These are phyloP conservation scores for Nothobranchius furzeri DNA, from an alignment of 2,113 vertebrate species.

Conservation along the genomic window DNA sequence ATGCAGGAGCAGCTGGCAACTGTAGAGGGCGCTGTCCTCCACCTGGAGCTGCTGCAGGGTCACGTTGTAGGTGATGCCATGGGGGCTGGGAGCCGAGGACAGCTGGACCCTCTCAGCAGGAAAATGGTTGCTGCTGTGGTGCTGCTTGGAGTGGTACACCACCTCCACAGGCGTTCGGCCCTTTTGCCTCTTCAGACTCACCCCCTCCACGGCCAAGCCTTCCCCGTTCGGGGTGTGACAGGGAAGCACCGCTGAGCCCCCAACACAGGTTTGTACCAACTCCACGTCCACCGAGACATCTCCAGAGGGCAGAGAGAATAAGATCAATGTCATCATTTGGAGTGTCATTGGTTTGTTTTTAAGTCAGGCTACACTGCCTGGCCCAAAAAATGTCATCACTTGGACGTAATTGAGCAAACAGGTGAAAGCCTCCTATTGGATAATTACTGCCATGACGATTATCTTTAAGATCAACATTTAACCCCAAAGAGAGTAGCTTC, in stretches of 20 bases:
- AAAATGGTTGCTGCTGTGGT: conserved; percentile 21
- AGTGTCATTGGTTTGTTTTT: neutral
- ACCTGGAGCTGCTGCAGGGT: conserved; percentile 66
- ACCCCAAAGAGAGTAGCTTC: too few relatives aligned
- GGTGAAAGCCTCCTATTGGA: too few relatives aligned
- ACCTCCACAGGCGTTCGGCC: conserved; percentile 41
- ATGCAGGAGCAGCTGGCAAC: conserved; percentile 64
- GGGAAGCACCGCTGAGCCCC: conserved; percentile 62
- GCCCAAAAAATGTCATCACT: too few relatives aligned
- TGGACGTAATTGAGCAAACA: too few relatives aligned
- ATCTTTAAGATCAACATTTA: too few relatives aligned
- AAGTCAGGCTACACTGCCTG: too few relatives aligned
- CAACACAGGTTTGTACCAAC: conserved; percentile 51
- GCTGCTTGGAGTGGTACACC: conserved; percentile 60
- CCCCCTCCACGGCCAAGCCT: conserved; percentile 50
- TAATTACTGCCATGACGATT: too few relatives aligned
- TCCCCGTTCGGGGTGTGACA: conserved; percentile 36
- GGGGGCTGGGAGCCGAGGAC: conserved; percentile 18
- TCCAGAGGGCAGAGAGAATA: conserved; percentile 37
- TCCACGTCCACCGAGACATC: conserved; percentile 32
- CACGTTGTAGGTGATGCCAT: conserved; percentile 59
- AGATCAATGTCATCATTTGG: neutral
- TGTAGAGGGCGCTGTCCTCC: conserved; percentile 69
- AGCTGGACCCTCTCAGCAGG: conserved; percentile 42
- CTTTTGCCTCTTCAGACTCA: conserved; percentile 55